Base-by-base conservation (phyloP, 1,140 invertebrate species). In the Uloborus diversus region DNA sequence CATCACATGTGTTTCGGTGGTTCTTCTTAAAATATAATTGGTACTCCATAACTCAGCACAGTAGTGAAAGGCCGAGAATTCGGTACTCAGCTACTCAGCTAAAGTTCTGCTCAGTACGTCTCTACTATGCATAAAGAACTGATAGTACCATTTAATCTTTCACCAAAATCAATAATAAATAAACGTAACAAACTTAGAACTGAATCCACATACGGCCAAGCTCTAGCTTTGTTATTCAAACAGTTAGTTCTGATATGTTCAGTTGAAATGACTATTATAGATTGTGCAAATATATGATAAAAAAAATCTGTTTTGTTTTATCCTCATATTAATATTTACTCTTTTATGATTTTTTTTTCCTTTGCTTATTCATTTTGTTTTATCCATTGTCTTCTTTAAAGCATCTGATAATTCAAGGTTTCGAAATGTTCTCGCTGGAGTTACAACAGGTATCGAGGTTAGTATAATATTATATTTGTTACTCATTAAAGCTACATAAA, bases 361-460 rank as follows among this genome's bases (percentile, higher is more conserved):
- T 47, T 47, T 47, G 37, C 17, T 9, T 47, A 47, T 47, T 47
- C 7, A 47, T 47, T 47, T 9, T 47, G 9, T 9, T 17, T 47
- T 2, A 30, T 61, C 32, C 0, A 17, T 20, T 49, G 2, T 9
- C 51, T 3, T 30, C 3, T 25, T 73, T 73, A 13, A 35, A 76
- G 71, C 61, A 11, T 11, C 27, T 65, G 71, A 76, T 25, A 23
- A 13, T 14, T 33, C 71, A n/a, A 27, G 20, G 27, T 35, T 65
- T 14, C 42, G 71, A 27, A 76, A 53, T 20, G 71, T 76, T 17
- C 35, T 76, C 28, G 71, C 59, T 11, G 59, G 3, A 25, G 71
- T 76, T 23, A 51, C 71, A 33, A 42, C 71, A 7, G 71, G 71
- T 53, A 33, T 30, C 9, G 20, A 53, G 13, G 69, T 73, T 61